A percentile compares a stretch with the other conserved stretches of the same genome.
Conservation (phyloP, 2,113 vertebrate species). For the Hymenochirus boettgeri region DNA sequence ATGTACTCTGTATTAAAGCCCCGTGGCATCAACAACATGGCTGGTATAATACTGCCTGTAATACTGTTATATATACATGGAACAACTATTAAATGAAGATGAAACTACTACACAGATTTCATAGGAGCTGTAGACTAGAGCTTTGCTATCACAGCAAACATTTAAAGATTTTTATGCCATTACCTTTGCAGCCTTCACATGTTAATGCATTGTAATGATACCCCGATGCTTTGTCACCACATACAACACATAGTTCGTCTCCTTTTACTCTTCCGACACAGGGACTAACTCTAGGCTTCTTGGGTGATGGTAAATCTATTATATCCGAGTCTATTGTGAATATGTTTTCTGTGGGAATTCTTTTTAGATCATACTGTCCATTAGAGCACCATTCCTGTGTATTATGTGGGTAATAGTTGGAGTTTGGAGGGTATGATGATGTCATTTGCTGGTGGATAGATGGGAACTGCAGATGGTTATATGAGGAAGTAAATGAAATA, state of each 20-base stretch:
- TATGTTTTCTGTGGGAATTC: constrained; percentile 71
- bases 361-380: constrained; percentile 79
- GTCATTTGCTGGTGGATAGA: constrained; percentile 73
- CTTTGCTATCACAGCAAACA: no score
- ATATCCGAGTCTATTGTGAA: constrained; percentile 73
- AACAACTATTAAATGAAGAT: no score
- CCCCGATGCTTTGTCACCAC: constrained; percentile 94
- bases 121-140: no score
- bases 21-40: no score
- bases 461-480: constrained; percentile 74
- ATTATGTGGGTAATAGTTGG: constrained; percentile 80
- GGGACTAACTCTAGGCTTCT: constrained; percentile 70
- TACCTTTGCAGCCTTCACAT: constrained; percentile 98
- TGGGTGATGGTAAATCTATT: constrained; percentile 66
- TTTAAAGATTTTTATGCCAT: no score
- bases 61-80: no score
- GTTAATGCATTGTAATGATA: constrained; percentile 98
- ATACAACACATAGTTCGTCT: constrained; percentile 94
- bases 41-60: no score
- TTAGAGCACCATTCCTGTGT: constrained; percentile 85
- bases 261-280: constrained; percentile 79
- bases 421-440: constrained; percentile 79
- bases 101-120: no score
- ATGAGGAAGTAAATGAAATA: constrained; percentile 69
- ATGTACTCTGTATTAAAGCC: no score